Evolutionary conservation across 2,888 invertebrate genomes (phyloP), one percentile per base, ranked within the genome.

Genomic region (Rosalia funebris): DNA sequence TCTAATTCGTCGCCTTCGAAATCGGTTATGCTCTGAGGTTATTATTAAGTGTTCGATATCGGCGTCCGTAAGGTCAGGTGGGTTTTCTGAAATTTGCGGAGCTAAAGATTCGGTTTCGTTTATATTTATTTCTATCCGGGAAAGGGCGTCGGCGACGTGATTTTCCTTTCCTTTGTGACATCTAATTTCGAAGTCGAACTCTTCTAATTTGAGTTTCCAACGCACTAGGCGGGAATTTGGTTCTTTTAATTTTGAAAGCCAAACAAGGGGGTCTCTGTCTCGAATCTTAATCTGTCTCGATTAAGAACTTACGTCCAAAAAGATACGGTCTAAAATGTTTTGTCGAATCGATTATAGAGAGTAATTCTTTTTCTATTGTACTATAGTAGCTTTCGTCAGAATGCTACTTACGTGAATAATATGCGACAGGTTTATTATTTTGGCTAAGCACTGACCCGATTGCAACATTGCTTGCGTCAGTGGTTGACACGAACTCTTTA

Each of bases 361-460:
- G 20, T 14, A 62, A 34, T 60, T 69, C 69, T 19, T 59, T 69
- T 59, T 66, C 66, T 2, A 62, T 70, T n/a, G 60, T 64, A 10
- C 53, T 52, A 39, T 68, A 66, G 2, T 48, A 34, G 11, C 11
- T 20, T 61, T 61, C 65, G 1, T 61, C 31, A 14, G 55, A 50
- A 10, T 58, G 65, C 14, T 62, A 50, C 0, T 57, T 69, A 15
- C 68, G 14, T 9, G 62, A 62, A 17, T 62, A 62, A 32, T 63
- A 70, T 25, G 57, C 60, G 2, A 70, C 45, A 7, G 66, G 68
- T 44, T 19, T 14, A 47, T 70, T 66, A 12, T 53, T 32, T 61
- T 70, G 68, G 1, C 56, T 61, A 48, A 70, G 54, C 3, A 70
- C 57, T 5, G 67, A 63, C 11, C 68, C 70, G 7, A 71, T 11